phyloP scores from a whole-genome alignment of 2,113 vertebrate species.

The Cephalopholis sonnerati region DNA sequence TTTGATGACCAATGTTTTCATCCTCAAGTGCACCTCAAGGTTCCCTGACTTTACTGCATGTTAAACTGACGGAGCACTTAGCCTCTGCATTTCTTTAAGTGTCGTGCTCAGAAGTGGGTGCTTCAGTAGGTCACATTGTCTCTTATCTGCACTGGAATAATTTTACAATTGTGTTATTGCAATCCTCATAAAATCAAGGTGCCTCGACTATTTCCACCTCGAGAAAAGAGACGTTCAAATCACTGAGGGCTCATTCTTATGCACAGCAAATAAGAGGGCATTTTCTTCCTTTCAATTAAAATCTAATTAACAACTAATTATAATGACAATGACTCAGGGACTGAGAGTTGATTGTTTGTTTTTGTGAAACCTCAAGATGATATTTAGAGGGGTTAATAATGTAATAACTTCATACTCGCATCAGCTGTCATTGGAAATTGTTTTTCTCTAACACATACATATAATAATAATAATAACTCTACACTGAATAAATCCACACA shows the following conservation, averaged over 20 bases:
- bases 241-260: conserved; percentile 20
- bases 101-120: conserved; percentile 24
- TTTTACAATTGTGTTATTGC: conserved; percentile 30
- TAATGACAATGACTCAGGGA: conserved; percentile 40
- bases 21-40: background rate
- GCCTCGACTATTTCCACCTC: conserved; percentile 32
- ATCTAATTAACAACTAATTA: conserved; percentile 65
- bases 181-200: conserved; percentile 33
- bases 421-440: background rate
- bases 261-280: conserved; percentile 21
- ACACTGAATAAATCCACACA: background rate
- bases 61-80: conserved; percentile 34
- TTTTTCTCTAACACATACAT: conserved; percentile 11
- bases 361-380: conserved; percentile 48
- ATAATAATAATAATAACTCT: background rate
- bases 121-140: conserved; percentile 13
- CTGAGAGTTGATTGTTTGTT: conserved; percentile 51
- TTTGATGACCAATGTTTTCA: background rate
- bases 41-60: conserved; percentile 4
- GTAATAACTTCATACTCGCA: conserved; percentile 3
- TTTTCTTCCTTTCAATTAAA: conserved; percentile 64
- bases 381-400: conserved; percentile 52
- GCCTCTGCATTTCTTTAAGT: conserved; percentile 4
- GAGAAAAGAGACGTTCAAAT: conserved; percentile 9
- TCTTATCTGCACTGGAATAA: background rate